Evolutionary conservation across 2,888 invertebrate species (phyloP).

Genomic region (Mantis religiosa): DNA sequence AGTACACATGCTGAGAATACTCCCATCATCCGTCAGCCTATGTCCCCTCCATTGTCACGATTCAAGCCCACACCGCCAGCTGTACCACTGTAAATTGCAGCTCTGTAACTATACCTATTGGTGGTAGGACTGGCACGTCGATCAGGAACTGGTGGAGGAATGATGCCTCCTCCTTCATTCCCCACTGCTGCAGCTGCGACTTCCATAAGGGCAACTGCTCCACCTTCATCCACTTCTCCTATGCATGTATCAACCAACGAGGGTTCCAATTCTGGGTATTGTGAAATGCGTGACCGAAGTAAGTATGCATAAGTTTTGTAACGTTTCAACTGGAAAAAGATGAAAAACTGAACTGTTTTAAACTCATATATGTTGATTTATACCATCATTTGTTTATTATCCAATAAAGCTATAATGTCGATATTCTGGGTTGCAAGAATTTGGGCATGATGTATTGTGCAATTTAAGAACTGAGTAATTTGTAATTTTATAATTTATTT

Average conservation of each 20-base stretch:
- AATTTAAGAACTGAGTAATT: too few species aligned
- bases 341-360: background rate
- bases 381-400: background rate
- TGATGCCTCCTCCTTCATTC: constrained; percentile 37
- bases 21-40: constrained; percentile 78
- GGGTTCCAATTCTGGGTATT: constrained; percentile 43
- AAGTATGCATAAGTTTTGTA: constrained; percentile 79
- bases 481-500: too few species aligned
- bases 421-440: too few species aligned
- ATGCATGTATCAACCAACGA: constrained; percentile 55
- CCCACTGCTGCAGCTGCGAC: constrained; percentile 56
- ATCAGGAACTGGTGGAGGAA: constrained; percentile 34
- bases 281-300: constrained; percentile 63
- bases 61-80: constrained; percentile 15
- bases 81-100: constrained; percentile 55
- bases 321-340: constrained; percentile 62
- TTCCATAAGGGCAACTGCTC: constrained; percentile 16
- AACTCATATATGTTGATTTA: background rate
- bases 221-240: constrained; percentile 52
- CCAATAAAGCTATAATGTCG: too few species aligned
- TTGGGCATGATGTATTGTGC: too few species aligned
- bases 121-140: constrained; percentile 43
- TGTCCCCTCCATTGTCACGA: constrained; percentile 48
- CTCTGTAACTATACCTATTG: constrained; percentile 68
- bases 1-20: constrained; percentile 74